These are phyloP conservation scores for Hippopotamus amphibius DNA, from an alignment of 2,113 vertebrate genomes.

Conservation along the genomic window DNA sequence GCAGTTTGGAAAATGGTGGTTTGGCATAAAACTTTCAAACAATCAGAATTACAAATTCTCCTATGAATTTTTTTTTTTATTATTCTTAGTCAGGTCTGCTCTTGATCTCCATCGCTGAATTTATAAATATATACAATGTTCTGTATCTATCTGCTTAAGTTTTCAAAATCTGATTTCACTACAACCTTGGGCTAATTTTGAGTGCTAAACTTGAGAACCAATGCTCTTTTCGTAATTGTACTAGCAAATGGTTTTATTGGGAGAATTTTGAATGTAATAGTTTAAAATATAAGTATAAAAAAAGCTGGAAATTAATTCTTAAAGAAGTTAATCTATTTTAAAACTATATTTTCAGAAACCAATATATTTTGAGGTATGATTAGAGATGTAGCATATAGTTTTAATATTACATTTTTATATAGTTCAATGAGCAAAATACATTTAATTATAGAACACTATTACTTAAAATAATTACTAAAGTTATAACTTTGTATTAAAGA, in stretches of 20 bases:
- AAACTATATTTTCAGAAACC: constrained; percentile 15
- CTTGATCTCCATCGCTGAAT: neutral
- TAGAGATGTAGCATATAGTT: neutral
- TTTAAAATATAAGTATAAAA: constrained; percentile 25
- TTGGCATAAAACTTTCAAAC: neutral
- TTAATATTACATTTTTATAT: neutral
- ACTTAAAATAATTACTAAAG: constrained; percentile 9
- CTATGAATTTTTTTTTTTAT: neutral
- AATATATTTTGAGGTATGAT: neutral
- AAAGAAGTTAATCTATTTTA: neutral
- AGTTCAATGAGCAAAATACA: neutral
- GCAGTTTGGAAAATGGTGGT: neutral
- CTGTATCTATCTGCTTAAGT: neutral
- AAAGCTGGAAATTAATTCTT: neutral
- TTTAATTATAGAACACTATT: constrained; percentile 30
- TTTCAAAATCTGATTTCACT: neutral
- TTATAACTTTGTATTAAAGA: neutral
- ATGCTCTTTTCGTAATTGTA: neutral
- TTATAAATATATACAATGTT: neutral
- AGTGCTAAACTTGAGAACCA: neutral
- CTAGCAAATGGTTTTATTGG: constrained; percentile 11
- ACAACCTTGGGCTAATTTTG: neutral
- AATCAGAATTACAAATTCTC: neutral
- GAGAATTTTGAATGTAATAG: neutral
- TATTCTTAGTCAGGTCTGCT: neutral